Evolutionary conservation across 2,797 vertebrate genomes (phyloP), one percentile per base, ranked within the genome.

Genomic region (Sebastes hubbsi): DNA sequence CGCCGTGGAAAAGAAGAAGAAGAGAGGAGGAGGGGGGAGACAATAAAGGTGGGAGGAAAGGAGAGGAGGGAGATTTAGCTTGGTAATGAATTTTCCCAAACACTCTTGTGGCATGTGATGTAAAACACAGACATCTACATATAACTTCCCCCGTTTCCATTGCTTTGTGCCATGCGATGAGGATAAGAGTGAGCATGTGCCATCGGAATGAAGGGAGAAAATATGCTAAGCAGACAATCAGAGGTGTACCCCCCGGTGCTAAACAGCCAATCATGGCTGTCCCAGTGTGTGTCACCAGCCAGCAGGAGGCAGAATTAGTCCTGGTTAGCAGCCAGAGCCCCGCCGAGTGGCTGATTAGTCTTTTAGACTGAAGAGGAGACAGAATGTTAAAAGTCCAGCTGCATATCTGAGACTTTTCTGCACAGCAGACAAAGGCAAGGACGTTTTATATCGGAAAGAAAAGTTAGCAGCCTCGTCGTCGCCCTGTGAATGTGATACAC

Each of bases 201-300:
- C 87, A 89, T 87, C 89, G 95, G 95, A 95, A 87, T 73, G 84
- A 90, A 81, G 81, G 87, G 85, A 91, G 85, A 89, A 84, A 94
- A 92, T 97, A 97, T 97, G 95, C 94, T 95, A 97, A 96, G 96
- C 95, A 97, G 95, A 95, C 96, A 97, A 97, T 97, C 97, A 97
- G 95, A 93, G 91, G 93, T 92, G 89, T 87, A 91, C 91, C 92
- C 86, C 91, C 93, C 60, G 87, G 84, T 84, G 93, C 94, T 96
- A 96, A 97, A 97, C 97, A 97, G 94, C 94, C 93, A 95, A 94
- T 95, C 94, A 95, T 85, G 89, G 86, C 89, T 87, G 89, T 91
- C 92, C 90, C 92, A 89, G 91, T 94, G 90, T 94, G 91, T 93
- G 92, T 93, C 92, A 88, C 91, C 85, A 90, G 90, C 90, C 92